Evolutionary conservation across 1,140 invertebrate genomes (phyloP).

Genomic region (Diplogasteroides magnus): DNA sequence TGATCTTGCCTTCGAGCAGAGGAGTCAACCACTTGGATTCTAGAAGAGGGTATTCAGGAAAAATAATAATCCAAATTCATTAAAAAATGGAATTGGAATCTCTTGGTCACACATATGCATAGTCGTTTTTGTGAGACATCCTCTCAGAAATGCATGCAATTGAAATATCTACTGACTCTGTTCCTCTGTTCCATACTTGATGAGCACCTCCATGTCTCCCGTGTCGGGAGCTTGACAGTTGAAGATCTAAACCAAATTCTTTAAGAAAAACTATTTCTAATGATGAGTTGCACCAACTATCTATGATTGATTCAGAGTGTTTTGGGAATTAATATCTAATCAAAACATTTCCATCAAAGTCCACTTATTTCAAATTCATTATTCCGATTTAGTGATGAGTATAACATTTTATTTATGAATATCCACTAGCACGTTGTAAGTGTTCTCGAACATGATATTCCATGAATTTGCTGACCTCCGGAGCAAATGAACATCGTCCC

Average conservation of each 20-base stretch:
- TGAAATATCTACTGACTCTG: constrained; percentile 41
- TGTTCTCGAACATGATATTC: no score
- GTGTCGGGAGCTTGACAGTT: constrained; percentile 61
- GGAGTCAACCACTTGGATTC: constrained; percentile 57
- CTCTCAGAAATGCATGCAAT: no score
- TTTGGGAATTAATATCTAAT: no score
- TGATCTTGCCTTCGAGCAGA: constrained; percentile 58
- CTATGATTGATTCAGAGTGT: no score
- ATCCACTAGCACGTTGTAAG: no score
- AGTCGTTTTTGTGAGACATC: no score
- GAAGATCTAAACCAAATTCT: constrained; percentile 51
- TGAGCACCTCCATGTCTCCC: constrained; percentile 61
- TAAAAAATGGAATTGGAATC: no score
- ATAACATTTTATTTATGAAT: no score
- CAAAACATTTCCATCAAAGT: not conserved
- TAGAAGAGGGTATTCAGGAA: not conserved
- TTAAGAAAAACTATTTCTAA: not conserved
- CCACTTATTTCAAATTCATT: not conserved
- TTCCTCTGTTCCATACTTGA: constrained; percentile 58
- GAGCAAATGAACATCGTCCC: constrained; percentile 55
- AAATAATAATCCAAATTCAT: no score
- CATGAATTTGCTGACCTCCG: no score
- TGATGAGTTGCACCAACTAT: no score
- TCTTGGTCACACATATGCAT: no score
- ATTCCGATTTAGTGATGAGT: not conserved